These are phyloP conservation scores for Cosmorhoe ocellata DNA, from an alignment of 2,888 invertebrate genomes.

Conservation along the genomic window DNA sequence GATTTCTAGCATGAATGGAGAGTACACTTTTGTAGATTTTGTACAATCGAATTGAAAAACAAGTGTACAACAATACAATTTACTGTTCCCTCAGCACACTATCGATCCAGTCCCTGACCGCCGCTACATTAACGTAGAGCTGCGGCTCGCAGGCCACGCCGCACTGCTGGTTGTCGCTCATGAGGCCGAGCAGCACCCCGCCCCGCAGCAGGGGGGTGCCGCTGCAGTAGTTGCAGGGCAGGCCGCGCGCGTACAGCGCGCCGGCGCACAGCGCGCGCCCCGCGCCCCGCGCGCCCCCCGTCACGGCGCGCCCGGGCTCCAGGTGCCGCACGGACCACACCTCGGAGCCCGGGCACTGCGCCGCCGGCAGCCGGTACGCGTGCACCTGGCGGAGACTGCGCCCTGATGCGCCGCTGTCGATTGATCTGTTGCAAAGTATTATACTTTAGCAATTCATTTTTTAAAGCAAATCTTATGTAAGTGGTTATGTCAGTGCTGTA, in stretches of 20 bases:
- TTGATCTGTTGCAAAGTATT: slow-evolving; percentile 39
- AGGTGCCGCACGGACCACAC: slow-evolving; percentile 45
- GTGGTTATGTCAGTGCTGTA: slow-evolving; percentile 20
- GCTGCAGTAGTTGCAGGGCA: slow-evolving; percentile 58
- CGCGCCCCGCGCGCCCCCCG: slow-evolving; percentile 27
- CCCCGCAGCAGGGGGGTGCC: slow-evolving; percentile 60
- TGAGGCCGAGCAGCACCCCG: slow-evolving; percentile 46
- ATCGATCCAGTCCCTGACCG: slow-evolving; percentile 52
- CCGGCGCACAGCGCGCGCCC: slow-evolving; percentile 39
- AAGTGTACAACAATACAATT: no score
- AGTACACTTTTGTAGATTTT: no score
- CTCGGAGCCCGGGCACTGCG: slow-evolving; percentile 34
- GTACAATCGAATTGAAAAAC: no score
- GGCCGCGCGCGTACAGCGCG: slow-evolving; percentile 36
- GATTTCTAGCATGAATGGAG: no score
- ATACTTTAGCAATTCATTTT: no score
- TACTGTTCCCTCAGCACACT: slow-evolving; percentile 37
- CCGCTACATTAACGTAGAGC: slow-evolving; percentile 54
- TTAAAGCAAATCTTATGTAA: no score
- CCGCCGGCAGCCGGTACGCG: slow-evolving; percentile 34
- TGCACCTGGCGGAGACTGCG: slow-evolving; percentile 41
- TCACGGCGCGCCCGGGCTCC: slow-evolving; percentile 28
- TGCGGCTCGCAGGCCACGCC: slow-evolving; percentile 60
- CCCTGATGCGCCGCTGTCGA: slow-evolving; percentile 32
- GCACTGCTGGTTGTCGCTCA: slow-evolving; percentile 54